These are phyloP conservation scores for Crossaster papposus DNA, from an alignment of 53 echinoderm and acorn worm species.

Conservation along the genomic window DNA sequence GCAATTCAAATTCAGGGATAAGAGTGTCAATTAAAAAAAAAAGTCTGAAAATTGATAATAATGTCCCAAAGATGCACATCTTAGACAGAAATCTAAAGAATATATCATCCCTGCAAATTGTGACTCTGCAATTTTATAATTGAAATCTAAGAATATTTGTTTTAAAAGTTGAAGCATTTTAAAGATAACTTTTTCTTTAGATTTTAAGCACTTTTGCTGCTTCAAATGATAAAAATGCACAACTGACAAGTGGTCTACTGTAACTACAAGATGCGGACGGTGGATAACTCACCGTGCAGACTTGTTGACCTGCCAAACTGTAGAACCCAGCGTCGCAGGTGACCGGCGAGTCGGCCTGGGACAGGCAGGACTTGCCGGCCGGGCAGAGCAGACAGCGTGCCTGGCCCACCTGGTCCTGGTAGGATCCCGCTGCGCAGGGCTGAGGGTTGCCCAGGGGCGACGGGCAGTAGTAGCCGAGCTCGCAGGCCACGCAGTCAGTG, in stretches of 20 bases:
- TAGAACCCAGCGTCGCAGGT: conserved; percentile 84
- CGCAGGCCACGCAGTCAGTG: conserved; percentile 87
- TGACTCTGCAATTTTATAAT: no score
- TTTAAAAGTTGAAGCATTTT: no score
- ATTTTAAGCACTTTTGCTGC: no score
- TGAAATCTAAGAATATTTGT: no score
- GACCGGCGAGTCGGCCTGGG: conserved; percentile 69
- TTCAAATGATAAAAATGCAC: neutral
- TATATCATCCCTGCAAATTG: no score
- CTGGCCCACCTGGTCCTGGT: conserved; percentile 85
- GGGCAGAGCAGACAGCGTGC: conserved; percentile 82
- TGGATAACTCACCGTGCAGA: conserved; percentile 60
- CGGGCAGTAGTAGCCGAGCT: conserved; percentile 90
- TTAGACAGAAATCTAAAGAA: no score
- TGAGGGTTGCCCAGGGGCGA: conserved; percentile 84
- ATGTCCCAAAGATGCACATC: no score
- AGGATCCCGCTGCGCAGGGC: conserved; percentile 80
- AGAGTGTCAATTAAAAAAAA: no score
- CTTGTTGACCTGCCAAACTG: conserved; percentile 83
- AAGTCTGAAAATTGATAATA: no score
- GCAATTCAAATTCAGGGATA: no score
- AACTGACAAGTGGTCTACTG: no score
- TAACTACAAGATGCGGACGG: neutral
- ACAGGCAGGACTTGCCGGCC: conserved; percentile 79
- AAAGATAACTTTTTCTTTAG: no score